Evolutionary conservation across 2,888 invertebrate genomes (phyloP), one percentile per base, ranked within the genome.

Genomic region (Cosmopolites sordidus): DNA sequence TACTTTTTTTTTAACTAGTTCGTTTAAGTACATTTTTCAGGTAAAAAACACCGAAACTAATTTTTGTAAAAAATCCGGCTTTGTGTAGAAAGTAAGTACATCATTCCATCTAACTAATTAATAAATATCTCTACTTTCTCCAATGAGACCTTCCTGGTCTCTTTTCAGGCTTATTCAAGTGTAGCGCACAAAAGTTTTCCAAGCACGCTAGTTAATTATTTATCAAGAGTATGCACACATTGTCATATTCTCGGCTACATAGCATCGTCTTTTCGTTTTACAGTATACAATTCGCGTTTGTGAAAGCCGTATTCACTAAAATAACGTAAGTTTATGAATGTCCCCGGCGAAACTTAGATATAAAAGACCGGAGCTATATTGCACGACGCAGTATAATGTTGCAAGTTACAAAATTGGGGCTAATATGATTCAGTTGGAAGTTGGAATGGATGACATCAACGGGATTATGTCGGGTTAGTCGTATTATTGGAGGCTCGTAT

Each of bases 151-250:
- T 12, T 33, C 33, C 22, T 8, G 22, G 22, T 33, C 33, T 5
- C 33, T n/a, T 9, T 33, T 33, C 33, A 12, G n/a, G 33, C 12
- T 33, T 33, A 33, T 33, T 33, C 33, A n/a, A 33, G 33, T 33
- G 33, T 33, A n/a, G 3, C n/a, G 12, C n/a, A 11, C n/a, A 33
- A 33, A 33, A 33, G 33, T 33, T 33, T 33, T 11, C 33, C 33
- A 33, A 33, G 33, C 33, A 33, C 4, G 40, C 15, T 22, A 39
- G 14, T 46, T 18, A 39, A 46, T 38, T 39, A 18, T 46, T 46
- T 46, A 47, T 16, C 27, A 39, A 18, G 38, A 39, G 16, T 39
- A 22, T 47, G 16, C 40, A 47, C 27, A n/a, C 40, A 47, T 47
- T 47, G 39, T 40, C 27, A 40, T 39, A 22, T 27, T 47, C 17